These are phyloP conservation scores for Rhopalosiphum maidis DNA, from an alignment of 1,140 invertebrate genomes.

Conservation along the genomic window DNA sequence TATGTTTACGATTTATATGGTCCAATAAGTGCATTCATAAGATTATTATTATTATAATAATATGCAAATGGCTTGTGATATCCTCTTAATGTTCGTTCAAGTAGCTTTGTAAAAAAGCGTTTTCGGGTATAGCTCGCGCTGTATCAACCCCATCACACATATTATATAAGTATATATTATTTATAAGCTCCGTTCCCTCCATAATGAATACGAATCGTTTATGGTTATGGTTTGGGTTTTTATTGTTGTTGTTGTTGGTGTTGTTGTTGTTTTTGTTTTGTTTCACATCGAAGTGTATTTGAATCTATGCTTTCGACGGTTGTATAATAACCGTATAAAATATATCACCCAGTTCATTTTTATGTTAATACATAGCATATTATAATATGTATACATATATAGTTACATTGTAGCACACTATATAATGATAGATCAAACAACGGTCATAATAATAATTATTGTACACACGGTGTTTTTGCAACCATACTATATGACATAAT, in stretches of 20 bases:
- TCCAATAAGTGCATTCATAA: constrained; percentile 34
- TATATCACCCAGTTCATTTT: neutral
- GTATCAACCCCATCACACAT: neutral
- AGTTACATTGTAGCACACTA: no score
- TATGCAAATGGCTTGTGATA: constrained; percentile 38
- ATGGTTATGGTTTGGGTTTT: neutral
- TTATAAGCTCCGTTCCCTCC: neutral
- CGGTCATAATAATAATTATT: no score
- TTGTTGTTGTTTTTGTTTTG: neutral
- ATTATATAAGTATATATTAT: constrained; percentile 2
- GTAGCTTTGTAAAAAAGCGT: neutral
- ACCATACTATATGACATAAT: neutral
- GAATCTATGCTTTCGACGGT: neutral
- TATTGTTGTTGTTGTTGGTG: neutral
- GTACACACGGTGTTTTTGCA: no score
- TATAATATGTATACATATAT: neutral
- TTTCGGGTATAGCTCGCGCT: neutral
- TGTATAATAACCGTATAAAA: neutral
- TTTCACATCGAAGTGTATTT: neutral
- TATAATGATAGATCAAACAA: no score
- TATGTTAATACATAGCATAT: neutral
- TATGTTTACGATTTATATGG: constrained; percentile 49
- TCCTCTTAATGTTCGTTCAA: constrained; percentile 31
- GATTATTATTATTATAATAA: constrained; percentile 8
- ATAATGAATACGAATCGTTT: constrained; percentile 10